Percentiles rank a stretch among this genome's conserved stretches.
Evolutionary conservation across 2,113 vertebrate genomes (phyloP).

Genomic region (Salvator merianae): DNA sequence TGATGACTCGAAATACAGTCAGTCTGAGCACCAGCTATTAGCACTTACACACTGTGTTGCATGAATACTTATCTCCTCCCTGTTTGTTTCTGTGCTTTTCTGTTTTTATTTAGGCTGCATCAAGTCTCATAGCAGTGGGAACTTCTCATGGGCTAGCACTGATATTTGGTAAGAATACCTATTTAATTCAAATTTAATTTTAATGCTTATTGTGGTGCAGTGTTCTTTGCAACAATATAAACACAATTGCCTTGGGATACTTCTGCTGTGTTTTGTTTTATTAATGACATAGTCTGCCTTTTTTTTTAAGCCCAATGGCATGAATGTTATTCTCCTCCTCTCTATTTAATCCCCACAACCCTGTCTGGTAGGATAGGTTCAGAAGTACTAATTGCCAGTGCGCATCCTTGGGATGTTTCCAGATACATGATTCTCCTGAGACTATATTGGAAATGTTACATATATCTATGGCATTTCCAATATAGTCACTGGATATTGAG

Average conservation of each 20-base stretch:
- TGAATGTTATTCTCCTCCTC: too few species aligned
- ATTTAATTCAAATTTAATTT: neutral
- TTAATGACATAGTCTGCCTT: too few species aligned
- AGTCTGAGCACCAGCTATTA: neutral
- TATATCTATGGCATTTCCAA: too few species aligned
- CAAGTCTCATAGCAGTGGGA: conserved; percentile 94
- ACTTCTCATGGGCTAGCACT: conserved; percentile 95
- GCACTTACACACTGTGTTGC: neutral
- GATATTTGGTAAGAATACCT: conserved; percentile 87
- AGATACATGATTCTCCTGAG: too few species aligned
- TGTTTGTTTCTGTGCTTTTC: neutral
- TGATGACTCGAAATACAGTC: neutral
- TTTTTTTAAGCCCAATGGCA: neutral
- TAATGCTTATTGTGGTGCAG: neutral
- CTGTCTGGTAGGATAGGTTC: too few species aligned
- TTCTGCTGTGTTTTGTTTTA: neutral
- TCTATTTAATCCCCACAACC: too few species aligned
- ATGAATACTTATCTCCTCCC: too few species aligned
- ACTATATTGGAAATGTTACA: too few species aligned
- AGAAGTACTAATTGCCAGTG: too few species aligned
- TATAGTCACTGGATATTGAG: too few species aligned
- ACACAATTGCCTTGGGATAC: neutral
- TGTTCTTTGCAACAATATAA: neutral
- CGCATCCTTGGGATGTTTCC: too few species aligned
- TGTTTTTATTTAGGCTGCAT: conserved; percentile 83